Evolutionary conservation across 2,113 vertebrate genomes (phyloP).

Genomic region (Pseudopipra pipra): DNA sequence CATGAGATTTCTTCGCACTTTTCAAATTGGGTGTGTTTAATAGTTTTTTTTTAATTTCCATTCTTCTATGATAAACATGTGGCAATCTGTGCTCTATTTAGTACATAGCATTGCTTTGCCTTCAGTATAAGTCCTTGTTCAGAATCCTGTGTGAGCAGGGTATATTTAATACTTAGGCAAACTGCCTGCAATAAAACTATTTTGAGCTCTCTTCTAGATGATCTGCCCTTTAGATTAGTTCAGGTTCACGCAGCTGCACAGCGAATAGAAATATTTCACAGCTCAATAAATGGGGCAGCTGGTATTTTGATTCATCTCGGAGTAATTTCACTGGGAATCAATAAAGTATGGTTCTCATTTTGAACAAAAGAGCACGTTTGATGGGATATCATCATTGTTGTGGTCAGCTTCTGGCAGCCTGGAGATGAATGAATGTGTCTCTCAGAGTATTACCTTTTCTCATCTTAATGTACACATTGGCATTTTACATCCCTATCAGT

Average conservation of each 20-base stretch:
- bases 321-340: conserved; percentile 28
- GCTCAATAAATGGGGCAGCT: conserved; percentile 23
- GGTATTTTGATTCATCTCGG: conserved; percentile 42
- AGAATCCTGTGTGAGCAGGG: neutral
- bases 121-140: neutral
- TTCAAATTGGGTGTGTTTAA: neutral
- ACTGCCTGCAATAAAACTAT: conserved; percentile 36
- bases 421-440: conserved; percentile 25
- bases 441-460: conserved; percentile 1
- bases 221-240: conserved; percentile 48
- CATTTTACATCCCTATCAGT: neutral
- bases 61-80: neutral
- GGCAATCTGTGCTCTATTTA: neutral
- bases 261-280: conserved; percentile 40
- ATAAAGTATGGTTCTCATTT: conserved; percentile 50
- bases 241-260: conserved; percentile 45
- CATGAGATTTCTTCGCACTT: neutral
- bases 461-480: neutral
- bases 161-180: conserved; percentile 48
- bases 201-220: conserved; percentile 36
- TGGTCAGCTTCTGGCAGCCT: conserved; percentile 15
- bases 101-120: neutral
- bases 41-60: neutral
- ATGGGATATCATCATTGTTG: neutral
- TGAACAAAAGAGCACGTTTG: conserved; percentile 11